Evolutionary conservation across 2,888 invertebrate genomes (phyloP).

Genomic region (Lomographa bimaculata): DNA sequence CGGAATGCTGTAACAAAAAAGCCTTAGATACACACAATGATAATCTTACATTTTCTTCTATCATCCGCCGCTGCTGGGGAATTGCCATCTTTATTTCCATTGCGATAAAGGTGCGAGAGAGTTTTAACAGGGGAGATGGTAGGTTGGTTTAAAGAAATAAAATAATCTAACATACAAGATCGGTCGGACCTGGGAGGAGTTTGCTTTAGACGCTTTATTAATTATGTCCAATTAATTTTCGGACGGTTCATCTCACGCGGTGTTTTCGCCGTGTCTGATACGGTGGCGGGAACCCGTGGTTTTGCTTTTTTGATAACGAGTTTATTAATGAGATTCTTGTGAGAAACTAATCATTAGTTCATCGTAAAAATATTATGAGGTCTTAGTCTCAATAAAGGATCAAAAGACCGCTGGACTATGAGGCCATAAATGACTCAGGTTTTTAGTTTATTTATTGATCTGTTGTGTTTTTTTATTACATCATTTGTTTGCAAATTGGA

Average conservation of each 20-base stretch:
- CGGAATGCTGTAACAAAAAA: constrained; percentile 82
- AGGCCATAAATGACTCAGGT: constrained; percentile 13
- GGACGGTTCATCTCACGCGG: constrained; percentile 62
- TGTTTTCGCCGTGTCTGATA: constrained; percentile 57
- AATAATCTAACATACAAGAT: constrained; percentile 68
- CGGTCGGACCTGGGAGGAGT: constrained; percentile 69
- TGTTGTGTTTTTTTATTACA: constrained; percentile 9
- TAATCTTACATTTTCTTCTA: constrained; percentile 52
- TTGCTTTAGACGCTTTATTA: constrained; percentile 79
- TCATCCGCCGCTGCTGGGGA: constrained; percentile 8
- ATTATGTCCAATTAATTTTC: constrained; percentile 81
- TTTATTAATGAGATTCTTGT: constrained; percentile 30
- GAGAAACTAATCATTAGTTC: constrained; percentile 22
- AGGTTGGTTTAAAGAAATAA: constrained; percentile 58
- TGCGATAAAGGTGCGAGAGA: constrained; percentile 20
- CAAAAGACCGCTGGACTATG: constrained; percentile 8
- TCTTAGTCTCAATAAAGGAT: constrained; percentile 12
- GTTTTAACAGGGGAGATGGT: constrained; percentile 21
- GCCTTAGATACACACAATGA: constrained; percentile 77
- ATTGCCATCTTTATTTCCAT: constrained; percentile 39
- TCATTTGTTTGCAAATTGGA: constrained; percentile 11
- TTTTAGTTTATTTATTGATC: constrained; percentile 16
- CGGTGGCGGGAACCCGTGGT: constrained; percentile 45
- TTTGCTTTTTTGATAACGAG: constrained; percentile 28
- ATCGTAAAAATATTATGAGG: constrained; percentile 18